A percentile compares a stretch with the other conserved stretches of the same genome.
Conservation (phyloP, 2,797 vertebrate genomes). For the Ibycter americanus region DNA sequence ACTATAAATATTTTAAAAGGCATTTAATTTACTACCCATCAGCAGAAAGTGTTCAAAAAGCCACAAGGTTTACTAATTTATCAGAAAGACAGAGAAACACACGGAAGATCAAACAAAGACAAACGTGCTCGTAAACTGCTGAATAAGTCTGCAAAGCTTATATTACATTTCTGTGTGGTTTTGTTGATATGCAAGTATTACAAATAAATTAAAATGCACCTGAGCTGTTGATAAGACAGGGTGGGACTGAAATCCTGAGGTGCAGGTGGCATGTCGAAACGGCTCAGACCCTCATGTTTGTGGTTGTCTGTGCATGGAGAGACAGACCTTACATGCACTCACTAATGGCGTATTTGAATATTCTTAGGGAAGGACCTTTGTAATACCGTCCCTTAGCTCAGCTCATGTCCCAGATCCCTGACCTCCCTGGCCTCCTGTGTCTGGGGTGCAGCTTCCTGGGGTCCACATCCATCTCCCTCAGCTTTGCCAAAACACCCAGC, state of each 20-base stretch:
- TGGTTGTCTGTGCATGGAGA: slow-evolving; percentile 7
- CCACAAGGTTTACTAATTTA: slow-evolving; percentile 64
- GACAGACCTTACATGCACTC: background rate
- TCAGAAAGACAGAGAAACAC: slow-evolving; percentile 48
- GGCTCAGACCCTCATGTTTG: background rate
- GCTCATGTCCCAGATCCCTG: background rate
- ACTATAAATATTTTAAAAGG: slow-evolving; percentile 61
- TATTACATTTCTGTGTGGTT: slow-evolving; percentile 43
- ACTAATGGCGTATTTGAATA: background rate
- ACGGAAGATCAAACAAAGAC: slow-evolving; percentile 53
- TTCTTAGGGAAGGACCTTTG: background rate
- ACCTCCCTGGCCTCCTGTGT: background rate
- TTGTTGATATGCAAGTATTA: slow-evolving; percentile 36
- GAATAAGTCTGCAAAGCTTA: slow-evolving; percentile 19
- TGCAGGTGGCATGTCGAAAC: background rate
- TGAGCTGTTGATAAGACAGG: slow-evolving; percentile 22
- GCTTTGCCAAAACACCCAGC: background rate
- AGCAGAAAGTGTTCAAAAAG: slow-evolving; percentile 60
- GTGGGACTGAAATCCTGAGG: slow-evolving; percentile 17
- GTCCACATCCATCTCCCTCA: background rate
- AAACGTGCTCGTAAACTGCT: slow-evolving; percentile 50
- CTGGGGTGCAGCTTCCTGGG: background rate
- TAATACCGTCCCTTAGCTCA: background rate
- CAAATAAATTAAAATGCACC: slow-evolving; percentile 39
- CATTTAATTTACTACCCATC: slow-evolving; percentile 63